Percentiles rank a stretch among this genome's conserved stretches.
Conservation (phyloP, 1,140 invertebrate species). For the Drosophila biarmipes region DNA sequence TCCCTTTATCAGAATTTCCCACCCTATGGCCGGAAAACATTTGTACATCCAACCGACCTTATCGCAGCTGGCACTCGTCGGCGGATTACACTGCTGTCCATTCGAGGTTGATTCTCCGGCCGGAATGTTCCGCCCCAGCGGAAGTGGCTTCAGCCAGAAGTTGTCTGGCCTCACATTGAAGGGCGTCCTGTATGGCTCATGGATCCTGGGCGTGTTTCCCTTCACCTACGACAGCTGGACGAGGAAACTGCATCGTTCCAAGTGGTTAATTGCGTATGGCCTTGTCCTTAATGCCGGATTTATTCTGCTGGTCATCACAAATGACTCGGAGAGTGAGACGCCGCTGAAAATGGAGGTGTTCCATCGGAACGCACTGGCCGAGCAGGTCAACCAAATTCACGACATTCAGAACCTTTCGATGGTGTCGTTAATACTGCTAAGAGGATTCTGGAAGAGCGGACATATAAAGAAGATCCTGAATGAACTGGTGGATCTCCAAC, state of each 20-base stretch:
- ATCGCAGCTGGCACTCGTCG: slow-evolving; percentile 27
- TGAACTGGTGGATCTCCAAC: slow-evolving; percentile 23
- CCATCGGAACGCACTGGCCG: slow-evolving; percentile 27
- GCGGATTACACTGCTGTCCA: background rate
- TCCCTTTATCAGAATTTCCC: slow-evolving; percentile 37
- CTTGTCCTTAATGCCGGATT: slow-evolving; percentile 13
- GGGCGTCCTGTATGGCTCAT: slow-evolving; percentile 20
- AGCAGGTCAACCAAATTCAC: slow-evolving; percentile 26
- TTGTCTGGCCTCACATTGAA: slow-evolving; percentile 31
- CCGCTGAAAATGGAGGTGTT: slow-evolving; percentile 18
- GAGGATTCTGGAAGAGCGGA: slow-evolving; percentile 34
- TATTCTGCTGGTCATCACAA: background rate
- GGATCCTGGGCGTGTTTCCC: slow-evolving; percentile 29
- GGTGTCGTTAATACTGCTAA: slow-evolving; percentile 7
- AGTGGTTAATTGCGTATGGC: slow-evolving; percentile 46
- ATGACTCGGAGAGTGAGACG: slow-evolving; percentile 19
- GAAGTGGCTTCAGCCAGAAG: slow-evolving; percentile 21
- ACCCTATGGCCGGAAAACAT: slow-evolving; percentile 14
- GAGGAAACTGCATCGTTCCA: slow-evolving; percentile 24
- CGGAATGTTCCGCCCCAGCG: slow-evolving; percentile 8
- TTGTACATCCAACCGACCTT: slow-evolving; percentile 22
- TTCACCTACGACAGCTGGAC: slow-evolving; percentile 23
- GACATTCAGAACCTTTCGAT: slow-evolving; percentile 2
- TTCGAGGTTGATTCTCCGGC: slow-evolving; percentile 6
- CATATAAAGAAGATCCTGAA: slow-evolving; percentile 28